Evolutionary conservation across 2,888 invertebrate species (phyloP).

Genomic region (Oscheius sp.): DNA sequence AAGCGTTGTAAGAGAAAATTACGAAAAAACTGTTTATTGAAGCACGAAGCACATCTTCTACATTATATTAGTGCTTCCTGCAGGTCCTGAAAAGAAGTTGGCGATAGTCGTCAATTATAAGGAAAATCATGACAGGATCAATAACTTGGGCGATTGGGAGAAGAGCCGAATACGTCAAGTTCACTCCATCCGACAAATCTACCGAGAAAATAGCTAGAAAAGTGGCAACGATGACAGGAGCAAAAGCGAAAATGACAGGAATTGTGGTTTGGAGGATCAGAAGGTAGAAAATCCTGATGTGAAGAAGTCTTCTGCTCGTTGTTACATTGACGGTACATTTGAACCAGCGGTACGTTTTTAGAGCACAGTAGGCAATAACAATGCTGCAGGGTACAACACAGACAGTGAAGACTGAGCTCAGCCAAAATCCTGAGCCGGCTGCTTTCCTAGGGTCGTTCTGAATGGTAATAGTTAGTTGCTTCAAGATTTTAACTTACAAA

Average conservation of each 20-base stretch:
- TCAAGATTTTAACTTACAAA: slow-evolving; percentile 13
- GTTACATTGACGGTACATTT: slow-evolving; percentile 31
- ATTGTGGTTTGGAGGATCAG: slow-evolving; percentile 22
- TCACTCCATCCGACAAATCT: slow-evolving; percentile 4
- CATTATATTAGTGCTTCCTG: background rate
- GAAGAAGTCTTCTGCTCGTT: slow-evolving; percentile 20
- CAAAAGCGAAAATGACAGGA: slow-evolving; percentile 26
- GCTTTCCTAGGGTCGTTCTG: slow-evolving; percentile 20
- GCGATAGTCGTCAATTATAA: slow-evolving; percentile 26
- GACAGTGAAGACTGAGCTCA: slow-evolving; percentile 8
- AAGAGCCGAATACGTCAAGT: slow-evolving; percentile 28
- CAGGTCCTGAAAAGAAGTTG: slow-evolving; percentile 4
- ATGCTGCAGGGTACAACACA: slow-evolving; percentile 22
- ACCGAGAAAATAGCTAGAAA: slow-evolving; percentile 20
- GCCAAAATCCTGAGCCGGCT: slow-evolving; percentile 21
- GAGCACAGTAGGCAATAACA: slow-evolving; percentile 15
- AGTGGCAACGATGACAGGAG: slow-evolving; percentile 6
- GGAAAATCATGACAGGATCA: slow-evolving; percentile 28
- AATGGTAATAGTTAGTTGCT: background rate
- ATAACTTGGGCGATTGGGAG: slow-evolving; percentile 34
- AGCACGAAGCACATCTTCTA: too few species aligned
- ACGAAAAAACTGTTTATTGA: too few species aligned
- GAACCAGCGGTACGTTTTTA: slow-evolving; percentile 28
- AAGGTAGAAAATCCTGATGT: slow-evolving; percentile 22
- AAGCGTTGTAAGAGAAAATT: too few species aligned